Evolutionary conservation across 2,888 invertebrate species (phyloP), one percentile per base, ranked within the genome.

Genomic region (Chaetogeoica ovagalla): DNA sequence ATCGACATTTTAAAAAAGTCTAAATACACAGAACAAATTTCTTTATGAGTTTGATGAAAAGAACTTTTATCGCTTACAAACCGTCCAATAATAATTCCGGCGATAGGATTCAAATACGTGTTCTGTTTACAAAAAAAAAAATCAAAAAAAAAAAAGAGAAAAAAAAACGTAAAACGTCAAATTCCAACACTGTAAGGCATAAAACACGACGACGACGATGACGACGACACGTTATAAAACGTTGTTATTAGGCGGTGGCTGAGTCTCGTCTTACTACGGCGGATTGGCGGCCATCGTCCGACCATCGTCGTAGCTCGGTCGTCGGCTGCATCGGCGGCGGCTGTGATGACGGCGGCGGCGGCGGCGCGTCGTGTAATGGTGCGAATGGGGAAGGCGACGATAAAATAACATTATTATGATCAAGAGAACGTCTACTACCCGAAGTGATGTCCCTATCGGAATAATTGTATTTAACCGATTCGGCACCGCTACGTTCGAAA

Each of bases 401-500:
- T 55, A 63, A 77, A 37, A n/a, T n/a, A n/a, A 63, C 60, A 55
- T 77, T 62, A 77, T 13, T 11, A 13, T 13, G 48, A 13, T 70
- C 77, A 77, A 77, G 60, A 55, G 77, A 70, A 70, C 39, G 70
- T 77, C 77, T 77, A 77, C 77, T 77, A 77, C 39, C 17, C 55
- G 77, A 62, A 62, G 19, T 63, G 37, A 48, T 37, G n/a, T 69
- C 37, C 68, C 60, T 69, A 69, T 48, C 70, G 52, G 37, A 37
- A 63, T 30, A 4, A 30, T 60, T n/a, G 21, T 60, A 60, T 76
- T 76, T 59, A n/a, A 69, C 76, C 17, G 68, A 68, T 76, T 63
- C 79, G n/a, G 79, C 2, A 15, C 11, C 71, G 57, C 79, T 70
- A 71, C 79, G 79, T 70, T 70, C 79, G 79, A 79, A 79, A 79